A percentile compares a stretch with the other conserved stretches of the same genome.
phyloP scores from a whole-genome alignment of 2,797 vertebrate species.

The Gymnopithys bicolor region DNA sequence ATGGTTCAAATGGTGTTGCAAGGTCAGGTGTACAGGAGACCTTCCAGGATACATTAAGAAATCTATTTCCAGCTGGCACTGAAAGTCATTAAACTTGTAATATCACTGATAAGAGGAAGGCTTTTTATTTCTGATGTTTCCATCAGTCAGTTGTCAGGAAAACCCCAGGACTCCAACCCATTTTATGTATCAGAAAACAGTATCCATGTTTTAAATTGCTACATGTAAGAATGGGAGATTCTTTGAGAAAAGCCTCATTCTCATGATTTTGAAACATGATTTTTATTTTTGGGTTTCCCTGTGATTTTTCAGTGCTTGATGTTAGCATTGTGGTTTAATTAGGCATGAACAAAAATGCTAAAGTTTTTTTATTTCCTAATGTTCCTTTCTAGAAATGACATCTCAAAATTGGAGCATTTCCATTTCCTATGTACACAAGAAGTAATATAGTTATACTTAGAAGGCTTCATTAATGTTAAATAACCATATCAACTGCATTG shows the following conservation, averaged over 20 bases:
- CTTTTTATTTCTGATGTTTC: not conserved
- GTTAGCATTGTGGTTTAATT: not conserved
- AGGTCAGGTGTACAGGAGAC: not conserved
- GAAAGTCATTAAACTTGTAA: not conserved
- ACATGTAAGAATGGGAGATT: not conserved
- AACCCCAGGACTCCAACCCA: not conserved
- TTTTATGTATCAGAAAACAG: not conserved
- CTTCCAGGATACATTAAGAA: not conserved
- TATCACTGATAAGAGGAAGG: not conserved
- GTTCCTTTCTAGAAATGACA: not conserved
- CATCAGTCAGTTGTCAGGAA: not conserved
- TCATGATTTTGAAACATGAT: not conserved
- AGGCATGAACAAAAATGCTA: not conserved
- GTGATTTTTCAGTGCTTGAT: not conserved
- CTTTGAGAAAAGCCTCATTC: not conserved
- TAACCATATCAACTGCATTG: not conserved
- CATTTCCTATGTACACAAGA: not conserved
- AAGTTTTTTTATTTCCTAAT: not conserved
- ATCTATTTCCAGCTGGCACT: not conserved
- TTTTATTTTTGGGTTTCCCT: not conserved
- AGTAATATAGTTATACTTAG: not conserved
- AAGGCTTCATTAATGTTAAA: slow-evolving; percentile 19
- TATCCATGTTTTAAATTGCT: not conserved
- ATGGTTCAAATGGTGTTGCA: not conserved
- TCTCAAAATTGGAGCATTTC: slow-evolving; percentile 11